Percentiles rank a stretch among this genome's conserved stretches.
These are phyloP conservation scores for Drymodes brunneopygia DNA, from an alignment of 2,113 vertebrate species.

Conservation along the genomic window DNA sequence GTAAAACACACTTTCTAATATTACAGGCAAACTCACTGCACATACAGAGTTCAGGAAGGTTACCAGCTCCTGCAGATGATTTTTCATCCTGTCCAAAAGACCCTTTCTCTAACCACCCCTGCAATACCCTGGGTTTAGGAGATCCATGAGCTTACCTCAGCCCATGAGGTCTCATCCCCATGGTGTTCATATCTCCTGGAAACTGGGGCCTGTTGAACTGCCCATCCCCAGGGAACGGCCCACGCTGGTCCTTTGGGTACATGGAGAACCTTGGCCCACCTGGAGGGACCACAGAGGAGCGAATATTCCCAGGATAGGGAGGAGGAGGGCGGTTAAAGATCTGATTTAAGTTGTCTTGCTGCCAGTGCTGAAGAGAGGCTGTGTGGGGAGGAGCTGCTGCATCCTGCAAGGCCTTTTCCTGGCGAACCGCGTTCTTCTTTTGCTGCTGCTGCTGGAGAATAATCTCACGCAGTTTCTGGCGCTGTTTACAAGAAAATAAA, in stretches of 20 bases:
- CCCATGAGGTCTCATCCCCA: slow-evolving; percentile 78
- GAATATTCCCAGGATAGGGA: slow-evolving; percentile 86
- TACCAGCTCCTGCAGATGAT: background rate
- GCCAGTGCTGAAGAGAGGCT: slow-evolving; percentile 78
- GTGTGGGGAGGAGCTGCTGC: slow-evolving; percentile 56
- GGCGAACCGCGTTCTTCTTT: slow-evolving; percentile 84
- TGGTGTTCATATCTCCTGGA: slow-evolving; percentile 73
- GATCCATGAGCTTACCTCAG: slow-evolving; percentile 73
- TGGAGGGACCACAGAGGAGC: slow-evolving; percentile 70
- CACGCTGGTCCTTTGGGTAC: slow-evolving; percentile 79
- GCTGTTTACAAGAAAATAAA: slow-evolving; percentile 66
- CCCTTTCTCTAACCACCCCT: background rate
- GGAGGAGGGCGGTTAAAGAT: slow-evolving; percentile 88
- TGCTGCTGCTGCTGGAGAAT: slow-evolving; percentile 93
- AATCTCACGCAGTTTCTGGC: slow-evolving; percentile 90
- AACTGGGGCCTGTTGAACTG: slow-evolving; percentile 76
- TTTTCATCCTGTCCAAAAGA: background rate
- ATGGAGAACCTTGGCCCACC: slow-evolving; percentile 73
- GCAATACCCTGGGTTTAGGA: background rate
- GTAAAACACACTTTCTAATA: background rate
- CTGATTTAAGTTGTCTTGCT: slow-evolving; percentile 76
- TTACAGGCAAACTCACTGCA: background rate
- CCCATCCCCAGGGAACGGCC: slow-evolving; percentile 74
- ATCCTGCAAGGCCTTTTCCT: slow-evolving; percentile 85
- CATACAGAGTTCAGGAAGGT: background rate